A percentile compares a stretch with the other conserved stretches of the same genome.
These are phyloP conservation scores for Euzetes globulus DNA, from an alignment of 2,888 invertebrate species.

Conservation along the genomic window DNA sequence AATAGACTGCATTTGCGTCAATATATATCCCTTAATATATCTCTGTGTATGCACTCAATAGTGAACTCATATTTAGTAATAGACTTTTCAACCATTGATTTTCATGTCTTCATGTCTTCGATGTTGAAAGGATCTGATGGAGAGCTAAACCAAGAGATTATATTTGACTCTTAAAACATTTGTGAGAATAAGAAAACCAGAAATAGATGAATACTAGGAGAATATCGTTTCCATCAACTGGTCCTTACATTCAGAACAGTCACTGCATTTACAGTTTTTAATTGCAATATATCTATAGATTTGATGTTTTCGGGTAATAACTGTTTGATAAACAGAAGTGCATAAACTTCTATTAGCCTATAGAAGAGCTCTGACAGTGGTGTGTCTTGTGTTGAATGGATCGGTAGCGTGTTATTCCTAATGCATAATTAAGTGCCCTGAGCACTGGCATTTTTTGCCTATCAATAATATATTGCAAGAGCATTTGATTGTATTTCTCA, in stretches of 20 bases:
- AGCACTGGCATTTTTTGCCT: not conserved
- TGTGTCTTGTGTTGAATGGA: conserved; percentile 4
- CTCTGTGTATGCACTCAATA: not conserved
- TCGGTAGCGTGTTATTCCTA: conserved; percentile 23
- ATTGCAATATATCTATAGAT: conserved; percentile 4
- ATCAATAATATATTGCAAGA: conserved; percentile 10
- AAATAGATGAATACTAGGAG: not conserved
- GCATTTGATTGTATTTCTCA: conserved; percentile 6
- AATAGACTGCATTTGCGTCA: conserved; percentile 21
- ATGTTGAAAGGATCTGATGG: conserved; percentile 2
- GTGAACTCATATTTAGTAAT: conserved; percentile 8
- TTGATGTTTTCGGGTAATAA: not conserved
- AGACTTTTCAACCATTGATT: conserved; percentile 17
- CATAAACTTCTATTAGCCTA: conserved; percentile 11
- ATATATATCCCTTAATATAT: not conserved
- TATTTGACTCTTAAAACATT: conserved; percentile 4
- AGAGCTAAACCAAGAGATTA: conserved; percentile 17
- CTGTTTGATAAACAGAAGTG: not conserved
- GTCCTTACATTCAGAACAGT: not conserved
- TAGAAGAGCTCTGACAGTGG: not conserved
- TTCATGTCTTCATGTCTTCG: conserved; percentile 24
- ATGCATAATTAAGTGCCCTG: conserved; percentile 19
- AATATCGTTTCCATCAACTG: not conserved
- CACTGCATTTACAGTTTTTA: not conserved
- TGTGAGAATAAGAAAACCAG: not conserved